Conservation (phyloP, 2,797 vertebrate species). For the Fistularia commersonii region DNA sequence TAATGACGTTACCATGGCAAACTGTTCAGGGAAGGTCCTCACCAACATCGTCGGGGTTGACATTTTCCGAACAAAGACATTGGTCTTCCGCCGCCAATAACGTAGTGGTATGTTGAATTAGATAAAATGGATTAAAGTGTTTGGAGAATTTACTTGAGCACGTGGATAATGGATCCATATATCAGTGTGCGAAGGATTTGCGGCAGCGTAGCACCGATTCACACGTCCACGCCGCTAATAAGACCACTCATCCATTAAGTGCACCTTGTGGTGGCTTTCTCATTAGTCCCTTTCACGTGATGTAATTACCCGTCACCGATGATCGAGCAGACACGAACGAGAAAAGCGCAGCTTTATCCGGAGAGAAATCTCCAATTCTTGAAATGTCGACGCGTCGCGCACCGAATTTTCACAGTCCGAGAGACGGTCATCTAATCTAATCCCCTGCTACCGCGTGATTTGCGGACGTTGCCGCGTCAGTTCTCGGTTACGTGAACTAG, state of each 20-base stretch:
- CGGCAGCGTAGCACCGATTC: neutral
- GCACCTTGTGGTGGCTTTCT: constrained; percentile 6
- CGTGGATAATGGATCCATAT: neutral
- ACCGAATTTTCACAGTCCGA: no score
- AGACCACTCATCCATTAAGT: constrained; percentile 32
- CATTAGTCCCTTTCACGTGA: constrained; percentile 26
- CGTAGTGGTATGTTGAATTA: no score
- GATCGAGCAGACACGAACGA: constrained; percentile 6
- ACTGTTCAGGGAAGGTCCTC: no score
- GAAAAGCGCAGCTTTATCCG: constrained; percentile 13
- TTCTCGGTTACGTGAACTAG: no score
- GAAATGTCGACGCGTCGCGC: no score
- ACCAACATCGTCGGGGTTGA: no score
- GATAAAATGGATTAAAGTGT: neutral
- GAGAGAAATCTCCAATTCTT: neutral
- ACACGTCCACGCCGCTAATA: constrained; percentile 17
- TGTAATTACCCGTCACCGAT: constrained; percentile 25
- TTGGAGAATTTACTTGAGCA: neutral
- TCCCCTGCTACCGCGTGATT: no score
- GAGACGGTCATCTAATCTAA: no score
- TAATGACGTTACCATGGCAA: no score
- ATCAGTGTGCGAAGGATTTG: constrained; percentile 21
- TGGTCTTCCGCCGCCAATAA: no score
- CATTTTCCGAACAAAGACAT: no score
- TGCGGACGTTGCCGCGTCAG: no score